Conservation (phyloP, 2,797 vertebrate genomes). For the Lophius americanus region DNA sequence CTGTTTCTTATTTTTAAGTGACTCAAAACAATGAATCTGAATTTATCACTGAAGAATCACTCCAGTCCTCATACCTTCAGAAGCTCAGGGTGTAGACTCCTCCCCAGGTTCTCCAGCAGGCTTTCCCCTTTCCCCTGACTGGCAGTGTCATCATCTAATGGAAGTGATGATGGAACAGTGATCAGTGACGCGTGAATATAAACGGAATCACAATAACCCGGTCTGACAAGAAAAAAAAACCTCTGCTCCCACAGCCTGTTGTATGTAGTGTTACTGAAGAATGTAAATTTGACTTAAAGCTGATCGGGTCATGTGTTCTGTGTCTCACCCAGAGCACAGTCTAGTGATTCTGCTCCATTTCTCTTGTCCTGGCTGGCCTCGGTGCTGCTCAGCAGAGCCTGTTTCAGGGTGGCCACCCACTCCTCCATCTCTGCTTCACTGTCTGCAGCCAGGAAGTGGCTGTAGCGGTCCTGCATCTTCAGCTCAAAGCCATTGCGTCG, state of each 20-base stretch:
- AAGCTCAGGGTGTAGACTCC: slow-evolving; percentile 94
- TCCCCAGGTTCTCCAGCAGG: slow-evolving; percentile 90
- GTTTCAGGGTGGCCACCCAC: slow-evolving; percentile 92
- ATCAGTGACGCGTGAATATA: neutral
- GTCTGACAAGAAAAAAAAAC: neutral
- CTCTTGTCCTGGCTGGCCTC: slow-evolving; percentile 90
- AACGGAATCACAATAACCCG: neutral
- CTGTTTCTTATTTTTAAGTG: neutral
- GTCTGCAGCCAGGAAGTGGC: slow-evolving; percentile 95
- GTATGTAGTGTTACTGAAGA: neutral
- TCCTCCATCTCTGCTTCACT: slow-evolving; percentile 97
- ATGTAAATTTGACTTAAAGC: neutral
- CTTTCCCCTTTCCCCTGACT: slow-evolving; percentile 92
- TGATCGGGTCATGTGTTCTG: neutral
- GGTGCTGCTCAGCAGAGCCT: slow-evolving; percentile 89
- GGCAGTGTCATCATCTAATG: slow-evolving; percentile 89
- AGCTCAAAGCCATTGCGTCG: slow-evolving; percentile 94
- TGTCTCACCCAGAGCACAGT: slow-evolving; percentile 77
- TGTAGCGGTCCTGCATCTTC: slow-evolving; percentile 96
- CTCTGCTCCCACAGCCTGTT: neutral
- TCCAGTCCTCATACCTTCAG: slow-evolving; percentile 86
- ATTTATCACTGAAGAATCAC: neutral
- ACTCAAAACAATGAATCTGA: neutral
- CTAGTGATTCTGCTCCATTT: slow-evolving; percentile 83
- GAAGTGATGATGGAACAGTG: slow-evolving; percentile 35